Base-by-base conservation (phyloP, 2,888 invertebrate species). In the Eurytoma adleriae region DNA sequence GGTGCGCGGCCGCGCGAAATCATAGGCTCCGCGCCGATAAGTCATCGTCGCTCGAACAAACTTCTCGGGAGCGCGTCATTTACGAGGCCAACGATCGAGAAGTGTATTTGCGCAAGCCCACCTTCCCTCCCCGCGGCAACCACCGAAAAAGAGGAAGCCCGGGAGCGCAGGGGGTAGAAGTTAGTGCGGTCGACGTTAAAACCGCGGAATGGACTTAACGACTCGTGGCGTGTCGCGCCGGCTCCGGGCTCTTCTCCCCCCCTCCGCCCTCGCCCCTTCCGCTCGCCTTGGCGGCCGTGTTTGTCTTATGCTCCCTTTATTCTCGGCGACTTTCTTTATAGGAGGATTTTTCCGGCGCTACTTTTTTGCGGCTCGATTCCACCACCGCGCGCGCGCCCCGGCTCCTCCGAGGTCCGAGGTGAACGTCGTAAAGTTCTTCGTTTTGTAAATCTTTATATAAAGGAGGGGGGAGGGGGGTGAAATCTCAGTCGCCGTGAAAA, bases 191-290 rank as follows among this genome's bases (percentile, higher is more conserved):
- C 48, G 40, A 40, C 40, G 40, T 40, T 40, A 40, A 67, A 50
- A 57, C 67, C 57, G 40, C 78, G 52, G 57, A 75, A 57, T 56
- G 67, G 70, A 78, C 71, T 78, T 78, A 78, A 78, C 78, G 78
- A 78, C 78, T 72, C 78, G 78, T 78, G 67, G 67, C 52, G 66
- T 59, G 64, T 71, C 71, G 20, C 52, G 40, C 40, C 30, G n/a
- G 0, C 20, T 69, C 59, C 50, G 5, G 40, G 40, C 40, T 18
- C 48, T 56, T 10, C n/a, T 2, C 18, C 57, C 48, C 54, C 61
- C n/a, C 67, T 24, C 24, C 16, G 48, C 52, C 59, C 30, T 20
- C 64, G n/a, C n/a, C n/a, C 40, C 40, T 40, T 40, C 40, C 40
- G 40, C 40, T 40, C 40, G 40, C 40, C 40, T 40, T 40, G 40